phyloP scores from a whole-genome alignment of 2,797 vertebrate species.

The Tapirus indicus region DNA sequence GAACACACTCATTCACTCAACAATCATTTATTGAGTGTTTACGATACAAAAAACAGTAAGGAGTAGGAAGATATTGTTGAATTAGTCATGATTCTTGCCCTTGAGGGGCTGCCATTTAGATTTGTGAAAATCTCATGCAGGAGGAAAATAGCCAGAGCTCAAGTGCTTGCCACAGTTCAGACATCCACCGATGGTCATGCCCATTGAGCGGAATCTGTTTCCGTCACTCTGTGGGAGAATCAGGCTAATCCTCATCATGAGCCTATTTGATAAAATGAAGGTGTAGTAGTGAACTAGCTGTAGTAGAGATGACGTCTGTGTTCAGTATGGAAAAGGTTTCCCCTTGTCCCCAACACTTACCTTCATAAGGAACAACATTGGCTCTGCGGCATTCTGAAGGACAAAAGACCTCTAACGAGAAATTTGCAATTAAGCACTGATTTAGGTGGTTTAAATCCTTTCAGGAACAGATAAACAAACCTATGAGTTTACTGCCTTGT shows the following conservation, averaged over 20 bases:
- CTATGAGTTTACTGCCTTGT: background rate
- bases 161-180: background rate
- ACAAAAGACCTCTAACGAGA: background rate
- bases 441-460: background rate
- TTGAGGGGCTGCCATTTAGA: background rate
- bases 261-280: background rate
- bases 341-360: background rate
- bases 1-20: background rate
- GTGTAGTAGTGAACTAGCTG: no score
- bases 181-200: rapidly evolving
- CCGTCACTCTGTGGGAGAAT: background rate
- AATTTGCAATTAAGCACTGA: background rate
- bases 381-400: background rate
- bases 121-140: background rate
- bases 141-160: background rate
- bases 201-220: background rate
- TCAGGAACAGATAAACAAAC: constrained; percentile 19
- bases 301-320: background rate
- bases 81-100: background rate
- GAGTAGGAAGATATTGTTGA: background rate
- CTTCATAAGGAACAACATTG: background rate
- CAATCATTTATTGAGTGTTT: background rate
- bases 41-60: background rate
- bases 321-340: background rate
- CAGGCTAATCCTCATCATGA: background rate